Evolutionary conservation across 2,888 invertebrate genomes (phyloP).

Genomic region (Synanthedon myopaeformis): DNA sequence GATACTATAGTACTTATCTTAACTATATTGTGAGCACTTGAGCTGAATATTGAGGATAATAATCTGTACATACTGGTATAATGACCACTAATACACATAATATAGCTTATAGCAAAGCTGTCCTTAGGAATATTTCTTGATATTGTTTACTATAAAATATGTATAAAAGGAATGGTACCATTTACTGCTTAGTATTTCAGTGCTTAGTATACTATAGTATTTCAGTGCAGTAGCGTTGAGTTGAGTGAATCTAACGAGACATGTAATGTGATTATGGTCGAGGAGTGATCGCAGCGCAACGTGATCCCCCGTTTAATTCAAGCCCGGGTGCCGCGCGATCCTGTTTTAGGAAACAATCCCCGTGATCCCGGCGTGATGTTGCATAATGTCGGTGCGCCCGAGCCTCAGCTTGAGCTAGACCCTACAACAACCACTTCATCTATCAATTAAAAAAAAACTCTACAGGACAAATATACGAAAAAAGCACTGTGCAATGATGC

Average conservation of each 20-base stretch:
- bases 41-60: no score
- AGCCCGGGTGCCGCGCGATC: constrained; percentile 44
- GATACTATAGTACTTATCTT: no score
- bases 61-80: no score
- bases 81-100: no score
- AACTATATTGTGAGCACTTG: no score
- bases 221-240: neutral
- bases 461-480: no score
- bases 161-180: no score
- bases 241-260: neutral
- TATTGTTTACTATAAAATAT: no score
- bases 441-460: constrained; percentile 35
- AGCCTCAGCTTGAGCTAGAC: neutral
- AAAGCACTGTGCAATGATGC: no score
- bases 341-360: constrained; percentile 64
- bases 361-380: constrained; percentile 63
- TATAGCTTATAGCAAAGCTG: no score
- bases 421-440: constrained; percentile 18
- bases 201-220: neutral
- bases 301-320: constrained; percentile 37
- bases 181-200: neutral
- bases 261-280: neutral
- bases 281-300: neutral
- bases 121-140: no score
- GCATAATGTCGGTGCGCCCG: constrained; percentile 53